Conservation (phyloP, 2,888 invertebrate species). For the Megastigmus dorsalis region DNA sequence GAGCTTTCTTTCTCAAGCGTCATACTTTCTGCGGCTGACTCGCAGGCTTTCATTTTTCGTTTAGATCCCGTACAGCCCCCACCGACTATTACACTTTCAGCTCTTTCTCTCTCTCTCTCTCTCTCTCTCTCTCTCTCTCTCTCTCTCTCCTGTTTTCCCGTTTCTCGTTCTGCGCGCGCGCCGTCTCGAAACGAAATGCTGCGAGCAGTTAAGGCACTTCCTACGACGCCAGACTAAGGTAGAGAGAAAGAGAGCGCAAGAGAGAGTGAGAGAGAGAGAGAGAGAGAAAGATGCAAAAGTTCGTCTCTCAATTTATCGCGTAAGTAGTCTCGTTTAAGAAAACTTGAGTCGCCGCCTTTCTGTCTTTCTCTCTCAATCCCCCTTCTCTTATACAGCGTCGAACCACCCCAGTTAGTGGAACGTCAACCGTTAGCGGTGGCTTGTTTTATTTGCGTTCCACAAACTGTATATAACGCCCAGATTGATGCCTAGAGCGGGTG, state of each 20-base stretch:
- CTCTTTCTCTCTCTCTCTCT: background rate
- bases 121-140: background rate
- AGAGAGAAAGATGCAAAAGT: slow-evolving; percentile 42
- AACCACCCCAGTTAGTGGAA: too few species aligned
- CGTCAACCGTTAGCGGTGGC: too few species aligned
- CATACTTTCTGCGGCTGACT: slow-evolving; percentile 9
- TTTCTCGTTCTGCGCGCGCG: background rate
- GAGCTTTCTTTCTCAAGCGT: background rate
- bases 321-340: slow-evolving; percentile 68
- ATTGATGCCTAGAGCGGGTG: too few species aligned
- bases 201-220: slow-evolving; percentile 28
- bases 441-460: slow-evolving; percentile 18
- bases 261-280: background rate
- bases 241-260: background rate
- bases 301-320: slow-evolving; percentile 65
- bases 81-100: background rate
- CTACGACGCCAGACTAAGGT: background rate
- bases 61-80: slow-evolving; percentile 14
- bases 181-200: slow-evolving; percentile 40
- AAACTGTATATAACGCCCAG: too few species aligned
- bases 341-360: slow-evolving; percentile 62
- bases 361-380: too few species aligned
- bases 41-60: slow-evolving; percentile 47
- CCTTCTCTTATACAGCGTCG: too few species aligned
- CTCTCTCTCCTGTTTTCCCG: slow-evolving; percentile 1